A percentile compares a stretch with the other conserved stretches of the same genome.
Evolutionary conservation across 2,797 vertebrate genomes (phyloP).

Genomic region (Halcyon chelicuti): DNA sequence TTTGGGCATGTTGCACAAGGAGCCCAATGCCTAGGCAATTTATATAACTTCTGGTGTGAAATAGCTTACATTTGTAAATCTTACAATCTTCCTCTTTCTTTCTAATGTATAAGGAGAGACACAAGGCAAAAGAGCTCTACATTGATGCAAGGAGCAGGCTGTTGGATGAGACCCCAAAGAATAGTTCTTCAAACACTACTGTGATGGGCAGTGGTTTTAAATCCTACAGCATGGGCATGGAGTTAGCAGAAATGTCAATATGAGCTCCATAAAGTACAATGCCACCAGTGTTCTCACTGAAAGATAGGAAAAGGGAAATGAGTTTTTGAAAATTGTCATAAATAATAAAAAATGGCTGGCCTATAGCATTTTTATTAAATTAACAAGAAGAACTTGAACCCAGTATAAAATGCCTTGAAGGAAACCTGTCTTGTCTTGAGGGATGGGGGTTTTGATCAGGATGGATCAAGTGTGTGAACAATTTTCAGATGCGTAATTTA

Average conservation of each 20-base stretch:
- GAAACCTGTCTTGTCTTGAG: constrained; percentile 38
- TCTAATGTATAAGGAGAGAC: background rate
- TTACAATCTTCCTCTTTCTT: background rate
- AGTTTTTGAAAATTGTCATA: constrained; percentile 64
- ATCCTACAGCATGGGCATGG: background rate
- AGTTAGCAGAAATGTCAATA: constrained; percentile 31
- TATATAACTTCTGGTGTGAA: background rate
- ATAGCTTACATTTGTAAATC: background rate
- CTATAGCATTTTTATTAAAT: constrained; percentile 61
- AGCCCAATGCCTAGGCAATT: background rate
- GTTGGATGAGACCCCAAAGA: background rate
- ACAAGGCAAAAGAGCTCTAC: background rate
- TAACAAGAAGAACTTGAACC: constrained; percentile 37
- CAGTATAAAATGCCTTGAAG: background rate
- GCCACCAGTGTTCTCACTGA: constrained; percentile 26
- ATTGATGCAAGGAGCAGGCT: background rate
- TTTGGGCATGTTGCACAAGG: background rate
- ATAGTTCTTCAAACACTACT: background rate
- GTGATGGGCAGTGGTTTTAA: constrained; percentile 4
- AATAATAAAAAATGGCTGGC: constrained; percentile 57
- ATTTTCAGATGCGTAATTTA: constrained; percentile 32
- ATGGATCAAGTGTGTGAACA: constrained; percentile 44
- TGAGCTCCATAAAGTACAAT: constrained; percentile 18
- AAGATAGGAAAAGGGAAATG: constrained; percentile 27
- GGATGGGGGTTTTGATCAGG: constrained; percentile 8